phyloP scores from a whole-genome alignment of 1,140 invertebrate genomes.

The Drosophila virilis region DNA sequence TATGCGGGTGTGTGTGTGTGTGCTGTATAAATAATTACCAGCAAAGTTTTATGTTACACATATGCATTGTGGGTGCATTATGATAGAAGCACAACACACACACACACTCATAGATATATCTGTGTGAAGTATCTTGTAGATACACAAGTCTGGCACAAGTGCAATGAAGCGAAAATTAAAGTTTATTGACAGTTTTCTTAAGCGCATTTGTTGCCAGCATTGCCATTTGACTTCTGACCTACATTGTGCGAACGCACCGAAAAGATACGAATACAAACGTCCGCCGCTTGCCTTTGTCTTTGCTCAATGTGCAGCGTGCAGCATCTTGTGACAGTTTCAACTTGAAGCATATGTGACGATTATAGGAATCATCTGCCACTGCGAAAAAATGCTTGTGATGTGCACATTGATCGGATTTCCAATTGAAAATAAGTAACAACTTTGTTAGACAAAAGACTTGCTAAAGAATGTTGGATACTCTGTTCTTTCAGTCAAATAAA shows the following conservation, averaged over 20 bases:
- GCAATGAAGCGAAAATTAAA: constrained; percentile 72
- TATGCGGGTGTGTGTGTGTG: constrained; percentile 63
- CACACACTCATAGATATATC: neutral
- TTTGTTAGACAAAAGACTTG: neutral
- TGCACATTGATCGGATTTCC: constrained; percentile 15
- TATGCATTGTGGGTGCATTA: constrained; percentile 41
- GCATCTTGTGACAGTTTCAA: constrained; percentile 41
- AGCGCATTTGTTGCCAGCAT: constrained; percentile 66
- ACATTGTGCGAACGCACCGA: constrained; percentile 18
- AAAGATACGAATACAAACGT: constrained; percentile 50
- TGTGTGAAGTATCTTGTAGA: constrained; percentile 38
- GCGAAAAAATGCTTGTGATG: constrained; percentile 4
- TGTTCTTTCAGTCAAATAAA: neutral
- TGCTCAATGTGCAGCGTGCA: constrained; percentile 12
- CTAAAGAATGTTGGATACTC: neutral
- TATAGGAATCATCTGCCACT: constrained; percentile 28
- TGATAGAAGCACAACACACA: constrained; percentile 7
- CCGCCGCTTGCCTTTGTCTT: constrained; percentile 47
- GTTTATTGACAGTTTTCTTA: constrained; percentile 78
- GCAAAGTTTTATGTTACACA: constrained; percentile 77
- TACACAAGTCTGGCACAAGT: constrained; percentile 57
- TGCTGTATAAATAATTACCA: constrained; percentile 76
- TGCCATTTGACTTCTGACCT: constrained; percentile 58
- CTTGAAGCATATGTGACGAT: constrained; percentile 56
- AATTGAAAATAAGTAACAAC: constrained; percentile 1